Percentiles rank a stretch among this genome's conserved stretches.
phyloP scores from a whole-genome alignment of 2,888 invertebrate species.

The Phortica magna region DNA sequence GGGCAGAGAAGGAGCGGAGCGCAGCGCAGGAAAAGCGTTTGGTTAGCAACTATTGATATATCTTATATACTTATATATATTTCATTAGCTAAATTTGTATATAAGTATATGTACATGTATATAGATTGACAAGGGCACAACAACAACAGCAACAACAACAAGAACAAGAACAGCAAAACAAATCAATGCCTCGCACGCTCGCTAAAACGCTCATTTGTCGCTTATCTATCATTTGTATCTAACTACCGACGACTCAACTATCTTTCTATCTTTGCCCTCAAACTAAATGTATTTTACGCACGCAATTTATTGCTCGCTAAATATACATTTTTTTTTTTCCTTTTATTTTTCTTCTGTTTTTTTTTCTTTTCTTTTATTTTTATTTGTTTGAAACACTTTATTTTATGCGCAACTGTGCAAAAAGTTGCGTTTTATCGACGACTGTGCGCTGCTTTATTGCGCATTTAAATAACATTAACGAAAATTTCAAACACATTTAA shows the following conservation, averaged over 20 bases:
- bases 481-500: slow-evolving; percentile 47
- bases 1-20: too few relatives aligned
- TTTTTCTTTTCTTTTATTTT: slow-evolving; percentile 5
- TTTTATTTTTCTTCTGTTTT: background rate
- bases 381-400: background rate
- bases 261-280: background rate
- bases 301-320: slow-evolving; percentile 13
- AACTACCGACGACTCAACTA: too few relatives aligned
- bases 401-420: slow-evolving; percentile 29
- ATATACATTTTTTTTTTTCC: slow-evolving; percentile 18
- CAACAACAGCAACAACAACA: background rate
- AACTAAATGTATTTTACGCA: slow-evolving; percentile 37
- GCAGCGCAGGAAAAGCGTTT: too few relatives aligned
- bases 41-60: too few relatives aligned
- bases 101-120: too few relatives aligned
- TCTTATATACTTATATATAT: too few relatives aligned
- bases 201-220: background rate
- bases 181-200: too few relatives aligned
- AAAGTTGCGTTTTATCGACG: slow-evolving; percentile 7
- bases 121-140: background rate
- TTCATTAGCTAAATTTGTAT: too few relatives aligned
- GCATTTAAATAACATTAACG: slow-evolving; percentile 68
- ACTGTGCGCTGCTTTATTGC: slow-evolving; percentile 69
- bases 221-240: background rate
- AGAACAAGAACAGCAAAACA: background rate